Evolutionary conservation across 2,888 invertebrate species (phyloP).

Genomic region (Zhengitettix transpicula): DNA sequence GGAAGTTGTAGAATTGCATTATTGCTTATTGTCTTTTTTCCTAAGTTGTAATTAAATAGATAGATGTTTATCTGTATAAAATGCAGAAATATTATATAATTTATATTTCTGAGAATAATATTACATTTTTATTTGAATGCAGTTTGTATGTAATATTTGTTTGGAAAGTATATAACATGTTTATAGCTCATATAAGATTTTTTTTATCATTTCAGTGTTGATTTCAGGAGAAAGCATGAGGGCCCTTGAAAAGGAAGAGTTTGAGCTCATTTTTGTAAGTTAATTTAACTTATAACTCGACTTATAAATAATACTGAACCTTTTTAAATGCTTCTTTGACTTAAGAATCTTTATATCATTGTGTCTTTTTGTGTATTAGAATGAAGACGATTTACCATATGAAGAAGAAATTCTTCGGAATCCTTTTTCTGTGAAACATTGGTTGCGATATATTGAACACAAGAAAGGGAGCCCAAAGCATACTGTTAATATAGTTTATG

Average conservation of each 20-base stretch:
- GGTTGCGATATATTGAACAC: slow-evolving; percentile 94
- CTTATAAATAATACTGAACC: background rate
- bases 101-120: too few relatives aligned
- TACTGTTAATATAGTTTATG: slow-evolving; percentile 83
- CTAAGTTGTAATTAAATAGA: too few relatives aligned
- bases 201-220: background rate
- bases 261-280: slow-evolving; percentile 5
- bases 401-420: slow-evolving; percentile 97
- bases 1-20: too few relatives aligned
- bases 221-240: background rate
- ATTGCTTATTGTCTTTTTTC: too few relatives aligned
- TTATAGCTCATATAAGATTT: background rate
- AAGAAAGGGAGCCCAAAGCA: slow-evolving; percentile 70
- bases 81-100: too few relatives aligned
- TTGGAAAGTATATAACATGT: too few relatives aligned
- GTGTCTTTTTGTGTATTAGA: slow-evolving; percentile 28
- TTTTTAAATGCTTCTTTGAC: background rate
- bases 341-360: background rate
- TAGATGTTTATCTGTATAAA: too few relatives aligned
- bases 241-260: slow-evolving; percentile 2
- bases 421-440: slow-evolving; percentile 94
- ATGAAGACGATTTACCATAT: slow-evolving; percentile 90
- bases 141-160: too few relatives aligned
- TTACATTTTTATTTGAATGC: too few relatives aligned
- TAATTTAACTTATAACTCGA: background rate